Evolutionary conservation across 1,140 invertebrate species (phyloP).

Genomic region (Teleogryllus occipitalis): DNA sequence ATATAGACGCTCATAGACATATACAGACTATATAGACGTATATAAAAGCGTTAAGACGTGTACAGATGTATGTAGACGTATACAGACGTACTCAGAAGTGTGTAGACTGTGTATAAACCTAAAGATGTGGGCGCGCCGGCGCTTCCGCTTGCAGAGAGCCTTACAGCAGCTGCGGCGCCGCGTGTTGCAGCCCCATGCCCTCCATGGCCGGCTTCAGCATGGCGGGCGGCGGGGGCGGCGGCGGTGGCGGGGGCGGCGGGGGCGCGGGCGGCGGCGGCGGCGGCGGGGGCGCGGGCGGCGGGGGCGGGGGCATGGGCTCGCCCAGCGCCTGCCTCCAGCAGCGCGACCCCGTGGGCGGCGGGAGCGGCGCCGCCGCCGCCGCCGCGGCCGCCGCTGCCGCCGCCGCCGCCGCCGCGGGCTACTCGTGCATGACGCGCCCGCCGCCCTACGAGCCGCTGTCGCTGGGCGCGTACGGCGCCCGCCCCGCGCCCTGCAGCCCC

Average conservation of each 20-base stretch:
- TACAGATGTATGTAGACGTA: too few species aligned
- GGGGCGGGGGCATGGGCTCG: constrained; percentile 42
- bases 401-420: constrained; percentile 36
- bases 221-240: constrained; percentile 34
- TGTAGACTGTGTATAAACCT: too few species aligned
- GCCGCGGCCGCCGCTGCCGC: constrained; percentile 29
- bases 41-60: too few species aligned
- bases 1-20: too few species aligned
- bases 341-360: constrained; percentile 37
- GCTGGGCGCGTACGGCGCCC: constrained; percentile 49
- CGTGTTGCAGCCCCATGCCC: constrained; percentile 42
- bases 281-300: constrained; percentile 34
- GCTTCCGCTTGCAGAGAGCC: not conserved
- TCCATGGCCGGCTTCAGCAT: constrained; percentile 47
- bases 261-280: constrained; percentile 43
- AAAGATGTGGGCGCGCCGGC: not conserved
- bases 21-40: too few species aligned
- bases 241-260: constrained; percentile 37
- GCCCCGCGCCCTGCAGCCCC: constrained; percentile 54
- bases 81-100: too few species aligned
- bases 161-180: not conserved
- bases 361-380: constrained; percentile 52
- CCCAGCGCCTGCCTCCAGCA: constrained; percentile 58
- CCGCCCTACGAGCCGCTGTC: constrained; percentile 56
- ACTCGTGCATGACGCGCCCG: constrained; percentile 52